phyloP scores from a whole-genome alignment of 2,113 vertebrate species.

The Siphamia tubifer region DNA sequence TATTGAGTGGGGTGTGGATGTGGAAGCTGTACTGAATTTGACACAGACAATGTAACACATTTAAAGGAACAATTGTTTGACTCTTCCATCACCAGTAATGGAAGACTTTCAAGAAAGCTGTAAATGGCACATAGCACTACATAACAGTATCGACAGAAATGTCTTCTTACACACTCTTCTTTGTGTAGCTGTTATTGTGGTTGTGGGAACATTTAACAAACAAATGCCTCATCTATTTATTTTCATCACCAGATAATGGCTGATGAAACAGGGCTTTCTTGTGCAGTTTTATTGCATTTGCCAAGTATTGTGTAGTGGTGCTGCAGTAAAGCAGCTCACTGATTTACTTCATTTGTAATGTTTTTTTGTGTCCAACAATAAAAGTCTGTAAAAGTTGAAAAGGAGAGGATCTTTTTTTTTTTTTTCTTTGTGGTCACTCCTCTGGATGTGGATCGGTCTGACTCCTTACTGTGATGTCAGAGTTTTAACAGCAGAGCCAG shows the following conservation, averaged over 20 bases:
- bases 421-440: background rate
- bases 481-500: background rate
- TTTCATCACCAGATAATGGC: conserved; percentile 13
- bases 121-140: background rate
- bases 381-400: conserved; percentile 22
- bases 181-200: conserved; percentile 6
- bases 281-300: conserved; percentile 23
- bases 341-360: background rate
- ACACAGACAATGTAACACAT: background rate
- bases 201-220: background rate
- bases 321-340: conserved; percentile 1
- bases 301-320: conserved; percentile 11
- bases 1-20: background rate
- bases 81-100: background rate
- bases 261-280: conserved; percentile 33
- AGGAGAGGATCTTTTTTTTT: background rate
- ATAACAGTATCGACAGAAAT: background rate
- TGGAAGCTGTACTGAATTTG: background rate
- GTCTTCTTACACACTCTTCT: background rate
- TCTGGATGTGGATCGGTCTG: background rate
- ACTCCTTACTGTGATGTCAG: background rate
- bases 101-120: background rate
- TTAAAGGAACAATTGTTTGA: background rate
- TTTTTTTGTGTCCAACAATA: conserved; percentile 35
- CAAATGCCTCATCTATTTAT: conserved; percentile 26